Evolutionary conservation across 1,140 invertebrate genomes (phyloP), one percentile per base, ranked within the genome.

Genomic region (Bombus superbus): DNA sequence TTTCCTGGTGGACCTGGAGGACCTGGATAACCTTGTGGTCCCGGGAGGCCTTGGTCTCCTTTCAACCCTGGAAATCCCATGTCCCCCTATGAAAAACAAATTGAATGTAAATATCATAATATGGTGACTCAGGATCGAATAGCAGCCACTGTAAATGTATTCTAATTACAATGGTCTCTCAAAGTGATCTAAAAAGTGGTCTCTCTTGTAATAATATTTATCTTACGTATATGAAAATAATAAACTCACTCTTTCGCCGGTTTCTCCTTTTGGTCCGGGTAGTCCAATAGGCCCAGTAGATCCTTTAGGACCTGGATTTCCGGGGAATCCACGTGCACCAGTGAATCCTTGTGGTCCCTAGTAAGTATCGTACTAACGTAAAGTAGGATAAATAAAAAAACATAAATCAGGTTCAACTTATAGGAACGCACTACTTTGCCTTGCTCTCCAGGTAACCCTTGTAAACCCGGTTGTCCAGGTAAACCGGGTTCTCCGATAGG

Each of bases 251-350:
- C 80, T 81, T 82, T 89, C 89, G 4, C 92, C 92, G 8, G 62
- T 83, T 69, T 87, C 84, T 38, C 92, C 93, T 66, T 92, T 92
- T 11, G 38, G 68, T 42, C 93, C 93, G 32, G 86, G 73, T 40
- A 83, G 87, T 22, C 93, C 93, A 72, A 74, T 62, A 38, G 80
- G 73, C 6, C 92, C 94, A 2, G 64, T 84, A 1, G 85, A 66
- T 57, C 91, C 92, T 74, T 88, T 88, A 13, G 86, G 47, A 57
- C 92, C 92, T 13, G 87, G 85, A 32, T 76, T 75, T 18, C 93
- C 93, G 6, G 90, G 91, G 32, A 91, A 85, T 66, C 95, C 95
- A 81, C 89, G 92, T 35, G 92, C 91, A 35, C 95, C 94, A 38
- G 75, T 83, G 35, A 89, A 85, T 72, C 93, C 93, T 72, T 86